Conservation (phyloP, 2,888 invertebrate species). For the Bimastos eiseni region DNA sequence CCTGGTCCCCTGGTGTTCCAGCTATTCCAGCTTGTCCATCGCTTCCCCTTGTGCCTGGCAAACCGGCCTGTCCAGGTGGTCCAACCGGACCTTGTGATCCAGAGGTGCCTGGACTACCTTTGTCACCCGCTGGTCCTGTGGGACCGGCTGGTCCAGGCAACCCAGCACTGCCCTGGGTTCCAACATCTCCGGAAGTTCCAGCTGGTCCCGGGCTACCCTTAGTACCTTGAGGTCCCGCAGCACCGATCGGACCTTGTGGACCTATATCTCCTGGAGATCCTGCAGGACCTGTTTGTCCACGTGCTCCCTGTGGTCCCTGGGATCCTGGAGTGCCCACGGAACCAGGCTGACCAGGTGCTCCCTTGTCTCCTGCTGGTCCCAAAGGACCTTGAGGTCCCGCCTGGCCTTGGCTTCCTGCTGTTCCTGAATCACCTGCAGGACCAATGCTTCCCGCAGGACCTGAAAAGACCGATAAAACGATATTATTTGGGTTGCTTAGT, state of each 20-base stretch:
- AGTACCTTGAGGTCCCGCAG: conserved; percentile 28
- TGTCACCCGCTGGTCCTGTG: conserved; percentile 52
- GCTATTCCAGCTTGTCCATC: conserved; percentile 35
- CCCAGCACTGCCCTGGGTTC: not conserved
- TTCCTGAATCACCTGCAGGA: conserved; percentile 31
- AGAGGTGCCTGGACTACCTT: conserved; percentile 59
- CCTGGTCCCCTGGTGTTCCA: conserved; percentile 37
- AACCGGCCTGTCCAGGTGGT: conserved; percentile 24
- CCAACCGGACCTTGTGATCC: conserved; percentile 38
- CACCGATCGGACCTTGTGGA: conserved; percentile 32
- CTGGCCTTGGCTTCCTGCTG: conserved; percentile 35
- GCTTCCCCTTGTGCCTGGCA: conserved; percentile 27
- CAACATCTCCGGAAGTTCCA: conserved; percentile 30
- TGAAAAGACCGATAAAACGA: not conserved
- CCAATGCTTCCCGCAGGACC: conserved; percentile 35
- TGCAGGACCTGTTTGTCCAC: conserved; percentile 34
- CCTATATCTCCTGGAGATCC: conserved; percentile 28
- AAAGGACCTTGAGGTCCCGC: conserved; percentile 31
- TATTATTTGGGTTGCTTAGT: too few species aligned
- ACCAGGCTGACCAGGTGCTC: conserved; percentile 34
- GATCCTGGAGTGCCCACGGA: conserved; percentile 32
- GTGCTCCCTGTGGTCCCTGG: conserved; percentile 32
- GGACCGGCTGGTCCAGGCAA: conserved; percentile 34
- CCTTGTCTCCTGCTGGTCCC: conserved; percentile 31
- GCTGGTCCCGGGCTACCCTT: conserved; percentile 36